phyloP scores from a whole-genome alignment of 2,888 invertebrate species.

The Apodemia mormo region DNA sequence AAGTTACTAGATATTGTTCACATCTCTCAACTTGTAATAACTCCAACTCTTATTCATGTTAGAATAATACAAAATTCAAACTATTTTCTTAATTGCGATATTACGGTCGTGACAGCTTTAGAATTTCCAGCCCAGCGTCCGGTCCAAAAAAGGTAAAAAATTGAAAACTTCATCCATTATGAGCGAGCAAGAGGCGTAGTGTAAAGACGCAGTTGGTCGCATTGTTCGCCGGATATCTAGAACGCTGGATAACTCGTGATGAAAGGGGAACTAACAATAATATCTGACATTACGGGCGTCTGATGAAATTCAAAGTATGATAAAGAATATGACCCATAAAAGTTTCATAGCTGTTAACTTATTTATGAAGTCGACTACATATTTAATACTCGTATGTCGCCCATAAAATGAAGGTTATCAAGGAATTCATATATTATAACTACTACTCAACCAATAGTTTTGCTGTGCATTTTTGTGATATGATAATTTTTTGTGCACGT shows the following conservation, averaged over 20 bases:
- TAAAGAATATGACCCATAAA: slow-evolving; percentile 76
- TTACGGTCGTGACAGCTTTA: slow-evolving; percentile 18
- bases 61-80: neutral
- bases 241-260: slow-evolving; percentile 21
- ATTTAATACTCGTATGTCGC: slow-evolving; percentile 61
- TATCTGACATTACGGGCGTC: slow-evolving; percentile 60
- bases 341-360: slow-evolving; percentile 76
- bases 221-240: slow-evolving; percentile 18
- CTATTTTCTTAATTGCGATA: slow-evolving; percentile 8
- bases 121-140: neutral
- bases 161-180: slow-evolving; percentile 10
- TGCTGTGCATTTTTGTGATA: neutral
- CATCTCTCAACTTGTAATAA: neutral
- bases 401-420: slow-evolving; percentile 38
- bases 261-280: slow-evolving; percentile 48
- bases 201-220: neutral
- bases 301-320: slow-evolving; percentile 78
- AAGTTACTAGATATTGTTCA: neutral
- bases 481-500: neutral
- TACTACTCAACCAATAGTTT: neutral
- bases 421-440: slow-evolving; percentile 19
- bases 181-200: slow-evolving; percentile 12
- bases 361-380: slow-evolving; percentile 73
- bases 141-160: neutral
- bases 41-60: neutral